Base-by-base conservation (phyloP, 2,113 vertebrate genomes). In the Eublepharis macularius region DNA sequence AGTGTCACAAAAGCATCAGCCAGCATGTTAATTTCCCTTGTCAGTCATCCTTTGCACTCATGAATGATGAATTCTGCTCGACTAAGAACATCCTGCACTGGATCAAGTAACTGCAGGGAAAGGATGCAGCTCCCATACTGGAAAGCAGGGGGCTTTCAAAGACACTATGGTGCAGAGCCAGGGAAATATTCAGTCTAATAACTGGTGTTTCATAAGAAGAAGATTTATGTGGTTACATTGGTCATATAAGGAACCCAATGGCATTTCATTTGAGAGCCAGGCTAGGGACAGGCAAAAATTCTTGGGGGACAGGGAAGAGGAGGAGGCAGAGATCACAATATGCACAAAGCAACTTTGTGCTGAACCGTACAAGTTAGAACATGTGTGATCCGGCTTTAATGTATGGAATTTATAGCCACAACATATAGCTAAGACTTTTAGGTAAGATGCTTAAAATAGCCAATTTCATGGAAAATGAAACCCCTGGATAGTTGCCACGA, bases 21-120 rank as follows among this genome's bases (percentile, higher is more conserved):
- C 45, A 29, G 12, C 65, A 43, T 26, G 41, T 82, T 91, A 88
- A 73, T 81, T 45, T 63, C 80, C 60, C 84, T 80, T 21, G 1
- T 14, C 79, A 68, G 69, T 6, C 16, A 76, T 2, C 41, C 77
- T 83, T 82, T 75, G 86, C 88, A 89, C 87, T 85, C 68, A 88
- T 75, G 0, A 3, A 41, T 3, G 14, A 29, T 43, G 36, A 78
- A 47, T 88, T 81, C 89, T 82, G 87, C 32, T 65, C 49, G 82
- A 79, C 77, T 77, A 73, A 36, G 82, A 81, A 82, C 29, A 85
- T 47, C 47, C 2, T n/a, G 29, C 2, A 1, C 73, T 16, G 43
- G 43, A 47, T 75, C 73, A 29, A 75, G 5, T 75, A 32, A 75
- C 43, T 14, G 29, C 32, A 13, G 82, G 54, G 36, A 39, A 4